Evolutionary conservation across 1,140 invertebrate genomes (phyloP), one percentile per base, ranked within the genome.

Genomic region (Drosophila kurseongensis): DNA sequence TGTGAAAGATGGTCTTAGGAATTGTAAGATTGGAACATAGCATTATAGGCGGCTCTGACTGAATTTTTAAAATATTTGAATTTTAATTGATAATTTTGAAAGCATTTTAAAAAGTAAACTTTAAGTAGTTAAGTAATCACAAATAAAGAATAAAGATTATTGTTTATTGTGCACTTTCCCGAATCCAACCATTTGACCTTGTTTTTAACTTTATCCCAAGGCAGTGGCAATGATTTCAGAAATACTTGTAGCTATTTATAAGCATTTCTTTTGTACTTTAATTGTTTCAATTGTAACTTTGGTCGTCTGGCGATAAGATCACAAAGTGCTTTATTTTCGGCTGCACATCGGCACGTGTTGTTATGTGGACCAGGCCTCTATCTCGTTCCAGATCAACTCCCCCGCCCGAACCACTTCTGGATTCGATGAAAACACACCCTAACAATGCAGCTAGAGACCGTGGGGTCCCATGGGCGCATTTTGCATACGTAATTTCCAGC

Each of bases 401-500:
- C 32, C 27, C 54, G 42, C 44, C 23, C 18, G 27, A 67, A 38
- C 35, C 59, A 41, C 60, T 66, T 62, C 75, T 73, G 48, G 75
- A 73, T 61, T 47, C 14, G 41, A 40, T 44, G 38, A 10, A 48
- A 50, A 41, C 78, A 57, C 58, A 55, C 72, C 59, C 72, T 32
- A 29, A 6, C 10, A 78, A n/a, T 76, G 78, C 56, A 41, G 51
- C 58, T 36, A 29, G 32, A 29, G 36, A 50, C 55, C 61, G 54
- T 67, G 67, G 57, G 58, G 73, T 75, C 66, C 50, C 16, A 8
- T 3, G 9, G 41, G 54, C 48, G 23, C 60, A 66, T 69, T 80
- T 75, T 67, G 80, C 83, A 88, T 86, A 82, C 71, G 51, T 73
- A 82, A 86, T 88, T 74, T 80, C 40, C 41, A 44, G 40, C 10